Evolutionary conservation across 2,797 vertebrate genomes (phyloP).

Genomic region (Ibycter americanus): DNA sequence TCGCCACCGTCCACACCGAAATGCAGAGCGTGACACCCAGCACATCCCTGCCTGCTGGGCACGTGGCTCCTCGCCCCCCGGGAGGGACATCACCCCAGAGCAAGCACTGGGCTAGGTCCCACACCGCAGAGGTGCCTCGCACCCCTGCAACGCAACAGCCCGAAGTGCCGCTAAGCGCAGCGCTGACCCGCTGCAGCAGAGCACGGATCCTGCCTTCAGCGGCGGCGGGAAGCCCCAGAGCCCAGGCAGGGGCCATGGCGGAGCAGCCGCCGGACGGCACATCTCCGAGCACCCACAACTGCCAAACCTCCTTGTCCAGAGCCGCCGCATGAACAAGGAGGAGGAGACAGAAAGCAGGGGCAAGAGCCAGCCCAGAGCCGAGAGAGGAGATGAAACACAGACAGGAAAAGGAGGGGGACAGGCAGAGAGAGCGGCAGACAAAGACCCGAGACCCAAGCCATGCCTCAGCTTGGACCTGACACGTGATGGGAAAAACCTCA

Average conservation of each 20-base stretch:
- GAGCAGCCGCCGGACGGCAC: neutral
- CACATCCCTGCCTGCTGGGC: neutral
- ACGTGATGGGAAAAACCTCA: neutral
- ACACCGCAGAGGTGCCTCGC: rapidly evolving
- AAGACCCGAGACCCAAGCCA: neutral
- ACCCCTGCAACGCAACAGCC: rapidly evolving
- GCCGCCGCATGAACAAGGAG: neutral
- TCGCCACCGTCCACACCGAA: neutral
- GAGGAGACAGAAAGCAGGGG: neutral
- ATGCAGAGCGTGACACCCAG: neutral
- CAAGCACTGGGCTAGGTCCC: neutral
- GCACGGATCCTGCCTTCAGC: neutral
- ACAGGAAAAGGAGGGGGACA: neutral
- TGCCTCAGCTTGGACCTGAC: neutral
- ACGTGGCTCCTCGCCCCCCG: neutral
- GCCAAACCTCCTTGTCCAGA: neutral
- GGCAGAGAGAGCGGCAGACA: neutral
- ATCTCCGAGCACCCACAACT: neutral
- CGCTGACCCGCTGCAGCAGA: rapidly evolving
- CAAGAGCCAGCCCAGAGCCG: neutral
- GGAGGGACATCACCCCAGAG: neutral
- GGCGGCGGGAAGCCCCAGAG: neutral
- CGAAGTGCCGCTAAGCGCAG: rapidly evolving
- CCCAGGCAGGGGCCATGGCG: neutral
- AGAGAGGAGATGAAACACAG: neutral